These are phyloP conservation scores for Lasioglossum figueresi DNA, from an alignment of 2,888 invertebrate species.

Conservation along the genomic window DNA sequence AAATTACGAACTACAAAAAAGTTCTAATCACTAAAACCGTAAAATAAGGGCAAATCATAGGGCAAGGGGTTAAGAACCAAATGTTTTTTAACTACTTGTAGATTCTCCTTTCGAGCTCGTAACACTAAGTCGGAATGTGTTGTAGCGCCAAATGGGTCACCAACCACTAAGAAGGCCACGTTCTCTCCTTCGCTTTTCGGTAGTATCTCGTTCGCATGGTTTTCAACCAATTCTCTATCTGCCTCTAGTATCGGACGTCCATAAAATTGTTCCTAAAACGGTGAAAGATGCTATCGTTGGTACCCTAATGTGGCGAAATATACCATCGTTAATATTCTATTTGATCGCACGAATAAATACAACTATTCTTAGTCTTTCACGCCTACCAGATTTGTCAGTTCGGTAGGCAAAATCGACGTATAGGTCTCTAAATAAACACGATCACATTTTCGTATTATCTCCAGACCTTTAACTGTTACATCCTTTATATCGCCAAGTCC, in stretches of 20 bases:
- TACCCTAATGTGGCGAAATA: conserved; percentile 26
- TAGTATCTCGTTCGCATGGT: conserved; percentile 93
- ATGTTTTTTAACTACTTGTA: conserved; percentile 84
- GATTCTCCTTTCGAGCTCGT: conserved; percentile 92
- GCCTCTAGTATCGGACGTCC: conserved; percentile 92
- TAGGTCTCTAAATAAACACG: conserved; percentile 97
- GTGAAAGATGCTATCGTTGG: neutral
- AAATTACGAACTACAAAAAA: too few species aligned
- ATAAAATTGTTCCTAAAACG: conserved; percentile 94
- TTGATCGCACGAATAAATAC: conserved; percentile 4
- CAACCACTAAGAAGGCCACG: conserved; percentile 96
- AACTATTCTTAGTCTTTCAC: neutral
- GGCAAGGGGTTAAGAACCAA: neutral
- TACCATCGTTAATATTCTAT: conserved; percentile 4
- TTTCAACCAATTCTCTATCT: conserved; percentile 97
- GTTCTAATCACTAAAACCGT: too few species aligned
- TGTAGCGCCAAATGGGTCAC: conserved; percentile 99
- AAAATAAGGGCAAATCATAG: too few species aligned
- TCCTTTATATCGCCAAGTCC: conserved; percentile 98
- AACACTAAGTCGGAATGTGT: conserved; percentile 98
- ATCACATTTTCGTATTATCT: conserved; percentile 93
- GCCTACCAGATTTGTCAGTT: conserved; percentile 92
- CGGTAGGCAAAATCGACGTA: conserved; percentile 96
- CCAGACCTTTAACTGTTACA: conserved; percentile 97
- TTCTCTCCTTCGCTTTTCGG: conserved; percentile 89